A percentile compares a stretch with the other conserved stretches of the same genome.
These are phyloP conservation scores for Acanthisitta chloris DNA, from an alignment of 2,113 vertebrate genomes.

Conservation along the genomic window DNA sequence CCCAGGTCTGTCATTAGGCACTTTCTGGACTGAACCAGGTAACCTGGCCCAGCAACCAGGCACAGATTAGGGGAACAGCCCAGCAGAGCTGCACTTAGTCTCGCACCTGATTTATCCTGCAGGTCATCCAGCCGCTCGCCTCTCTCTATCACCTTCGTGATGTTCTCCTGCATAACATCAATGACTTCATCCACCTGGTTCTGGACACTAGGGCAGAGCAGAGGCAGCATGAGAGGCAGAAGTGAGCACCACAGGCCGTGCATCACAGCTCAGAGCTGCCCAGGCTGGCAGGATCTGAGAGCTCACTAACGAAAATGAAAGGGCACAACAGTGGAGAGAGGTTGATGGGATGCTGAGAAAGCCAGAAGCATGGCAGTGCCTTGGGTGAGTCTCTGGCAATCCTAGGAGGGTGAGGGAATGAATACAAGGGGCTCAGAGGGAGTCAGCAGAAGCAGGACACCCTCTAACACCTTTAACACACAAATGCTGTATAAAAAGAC, in stretches of 20 bases:
- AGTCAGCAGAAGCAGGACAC: neutral
- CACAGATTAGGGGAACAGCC: neutral
- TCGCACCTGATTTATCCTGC: slow-evolving; percentile 95
- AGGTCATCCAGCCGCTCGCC: slow-evolving; percentile 96
- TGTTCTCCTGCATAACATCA: slow-evolving; percentile 99
- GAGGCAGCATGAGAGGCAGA: neutral
- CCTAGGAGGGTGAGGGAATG: neutral
- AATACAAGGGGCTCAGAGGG: neutral
- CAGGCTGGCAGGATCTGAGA: rapidly evolving
- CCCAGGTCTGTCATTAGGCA: neutral
- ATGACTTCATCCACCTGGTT: slow-evolving; percentile 98
- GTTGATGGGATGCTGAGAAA: neutral
- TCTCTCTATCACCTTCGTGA: slow-evolving; percentile 97
- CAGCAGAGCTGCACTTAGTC: neutral
- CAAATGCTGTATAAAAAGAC: neutral
- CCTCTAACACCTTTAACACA: neutral
- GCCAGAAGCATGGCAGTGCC: neutral
- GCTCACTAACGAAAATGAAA: neutral
- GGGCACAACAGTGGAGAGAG: neutral
- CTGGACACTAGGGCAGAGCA: slow-evolving; percentile 83
- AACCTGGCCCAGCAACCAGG: neutral
- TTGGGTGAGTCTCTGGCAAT: neutral
- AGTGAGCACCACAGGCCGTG: neutral
- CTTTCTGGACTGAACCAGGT: neutral
- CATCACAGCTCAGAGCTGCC: neutral